These are phyloP conservation scores for Ochotona curzoniae DNA, from an alignment of 2,113 vertebrate species.

Conservation along the genomic window DNA sequence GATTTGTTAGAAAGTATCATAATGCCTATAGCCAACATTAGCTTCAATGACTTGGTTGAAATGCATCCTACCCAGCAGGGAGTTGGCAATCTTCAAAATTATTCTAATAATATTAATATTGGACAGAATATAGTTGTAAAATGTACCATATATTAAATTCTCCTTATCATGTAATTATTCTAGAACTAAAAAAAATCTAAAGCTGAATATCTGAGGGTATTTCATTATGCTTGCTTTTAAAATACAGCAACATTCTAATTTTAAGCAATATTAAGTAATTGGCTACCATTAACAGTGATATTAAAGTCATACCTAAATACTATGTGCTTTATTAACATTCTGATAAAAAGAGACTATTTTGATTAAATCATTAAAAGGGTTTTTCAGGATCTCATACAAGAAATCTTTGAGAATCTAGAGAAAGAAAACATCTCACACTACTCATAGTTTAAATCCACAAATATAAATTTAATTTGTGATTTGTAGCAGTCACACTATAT, in stretches of 20 bases:
- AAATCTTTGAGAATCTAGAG: not conserved
- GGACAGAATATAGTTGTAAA: not conserved
- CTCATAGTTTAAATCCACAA: not conserved
- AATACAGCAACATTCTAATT: not conserved
- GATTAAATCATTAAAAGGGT: not conserved
- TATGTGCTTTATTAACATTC: not conserved
- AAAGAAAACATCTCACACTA: not conserved
- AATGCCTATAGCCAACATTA: not conserved
- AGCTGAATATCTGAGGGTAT: not conserved
- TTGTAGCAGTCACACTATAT: too few relatives aligned
- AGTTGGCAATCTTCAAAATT: not conserved
- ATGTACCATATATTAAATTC: not conserved
- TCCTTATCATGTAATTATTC: not conserved
- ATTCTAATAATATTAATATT: not conserved
- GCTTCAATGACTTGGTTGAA: not conserved
- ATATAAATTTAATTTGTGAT: too few relatives aligned
- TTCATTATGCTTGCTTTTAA: not conserved
- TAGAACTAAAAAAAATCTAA: slow-evolving; percentile 10
- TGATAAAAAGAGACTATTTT: not conserved
- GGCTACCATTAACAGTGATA: not conserved
- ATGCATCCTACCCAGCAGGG: not conserved
- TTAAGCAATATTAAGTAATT: not conserved
- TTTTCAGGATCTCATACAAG: not conserved
- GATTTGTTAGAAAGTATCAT: not conserved
- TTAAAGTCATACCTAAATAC: not conserved